phyloP scores from a whole-genome alignment of 2,797 vertebrate species.

The Simalia tracyae region DNA sequence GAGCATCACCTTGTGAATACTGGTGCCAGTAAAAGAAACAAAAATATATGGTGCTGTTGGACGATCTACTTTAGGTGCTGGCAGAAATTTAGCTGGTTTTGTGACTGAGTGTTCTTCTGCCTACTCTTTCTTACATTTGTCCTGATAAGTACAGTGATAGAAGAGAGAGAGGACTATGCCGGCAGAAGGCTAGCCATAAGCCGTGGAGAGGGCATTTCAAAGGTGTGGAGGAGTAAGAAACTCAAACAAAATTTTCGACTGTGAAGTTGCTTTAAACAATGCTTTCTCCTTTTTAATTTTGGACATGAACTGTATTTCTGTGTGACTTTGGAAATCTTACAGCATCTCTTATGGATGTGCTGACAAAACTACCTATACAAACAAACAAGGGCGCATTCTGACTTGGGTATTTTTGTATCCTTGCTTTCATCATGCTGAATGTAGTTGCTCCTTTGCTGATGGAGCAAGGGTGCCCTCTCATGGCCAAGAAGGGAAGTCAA shows the following conservation, averaged over 20 bases:
- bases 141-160: neutral
- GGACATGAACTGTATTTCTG: neutral
- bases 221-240: neutral
- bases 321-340: rapidly evolving
- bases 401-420: neutral
- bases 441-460: conserved; percentile 40
- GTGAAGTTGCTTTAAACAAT: conserved; percentile 54
- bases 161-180: conserved; percentile 4
- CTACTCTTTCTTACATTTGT: neutral
- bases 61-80: conserved; percentile 16
- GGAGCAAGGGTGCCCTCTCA: conserved; percentile 47
- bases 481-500: conserved; percentile 39
- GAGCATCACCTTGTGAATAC: neutral
- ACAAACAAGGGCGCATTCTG: neutral
- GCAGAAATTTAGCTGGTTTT: conserved; percentile 43
- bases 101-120: conserved; percentile 11
- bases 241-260: conserved; percentile 36
- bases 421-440: conserved; percentile 42
- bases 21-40: conserved; percentile 54
- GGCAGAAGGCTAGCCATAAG: neutral
- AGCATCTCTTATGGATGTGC: neutral
- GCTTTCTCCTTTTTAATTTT: neutral
- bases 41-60: conserved; percentile 59
- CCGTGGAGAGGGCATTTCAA: conserved; percentile 11
- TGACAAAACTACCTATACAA: conserved; percentile 32